Percentiles rank a stretch among this genome's conserved stretches.
Conservation (phyloP, 2,888 invertebrate species). For the Abrostola triplasia region DNA sequence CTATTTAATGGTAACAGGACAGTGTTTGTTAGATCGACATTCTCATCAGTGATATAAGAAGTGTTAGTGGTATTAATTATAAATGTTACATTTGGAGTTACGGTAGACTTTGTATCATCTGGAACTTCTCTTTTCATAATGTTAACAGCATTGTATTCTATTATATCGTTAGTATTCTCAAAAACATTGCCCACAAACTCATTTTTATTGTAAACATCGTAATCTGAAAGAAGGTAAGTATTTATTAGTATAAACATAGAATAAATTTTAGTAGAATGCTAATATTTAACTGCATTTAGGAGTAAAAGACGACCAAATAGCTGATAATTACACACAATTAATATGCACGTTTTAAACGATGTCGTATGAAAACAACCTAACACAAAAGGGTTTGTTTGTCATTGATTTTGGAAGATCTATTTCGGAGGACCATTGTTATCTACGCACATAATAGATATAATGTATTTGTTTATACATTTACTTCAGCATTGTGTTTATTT, state of each 20-base stretch:
- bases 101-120: constrained; percentile 15
- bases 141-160: constrained; percentile 51
- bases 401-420: no score
- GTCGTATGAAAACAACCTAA: no score
- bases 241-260: background rate
- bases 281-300: no score
- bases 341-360: no score
- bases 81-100: constrained; percentile 16
- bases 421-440: no score
- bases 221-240: constrained; percentile 30
- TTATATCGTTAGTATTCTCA: constrained; percentile 46
- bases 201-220: constrained; percentile 29
- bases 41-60: constrained; percentile 15
- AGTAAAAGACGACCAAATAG: no score
- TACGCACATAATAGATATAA: no score
- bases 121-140: constrained; percentile 70
- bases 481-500: no score
- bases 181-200: constrained; percentile 26
- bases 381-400: no score
- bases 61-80: constrained; percentile 22
- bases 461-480: no score
- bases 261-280: background rate
- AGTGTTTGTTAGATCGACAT: constrained; percentile 48
- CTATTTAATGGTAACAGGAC: constrained; percentile 65
- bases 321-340: no score